These are phyloP conservation scores for Sanderia malayensis DNA, from an alignment of 30 jellyfish, hydroid and myxozoan genomes.

Conservation along the genomic window DNA sequence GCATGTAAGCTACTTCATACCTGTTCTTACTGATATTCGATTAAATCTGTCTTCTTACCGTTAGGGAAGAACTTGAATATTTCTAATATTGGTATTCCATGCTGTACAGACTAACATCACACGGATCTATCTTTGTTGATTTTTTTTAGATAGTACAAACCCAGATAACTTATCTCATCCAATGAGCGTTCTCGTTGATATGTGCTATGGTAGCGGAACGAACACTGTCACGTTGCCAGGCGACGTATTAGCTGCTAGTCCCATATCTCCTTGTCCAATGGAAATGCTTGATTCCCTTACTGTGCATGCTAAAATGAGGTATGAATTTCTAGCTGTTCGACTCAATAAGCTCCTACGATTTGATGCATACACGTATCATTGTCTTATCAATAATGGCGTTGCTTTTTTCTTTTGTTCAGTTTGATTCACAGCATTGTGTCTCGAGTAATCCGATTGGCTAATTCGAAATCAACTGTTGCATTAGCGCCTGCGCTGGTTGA, in stretches of 20 bases:
- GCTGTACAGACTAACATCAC: too few relatives aligned
- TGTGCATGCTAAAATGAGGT: slow-evolving; percentile 99
- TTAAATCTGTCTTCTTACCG: too few relatives aligned
- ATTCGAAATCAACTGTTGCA: slow-evolving; percentile 62
- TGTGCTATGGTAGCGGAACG: slow-evolving; percentile 70
- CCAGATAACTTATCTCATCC: slow-evolving; percentile 80
- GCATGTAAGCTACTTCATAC: slow-evolving; percentile 84
- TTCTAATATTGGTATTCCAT: too few relatives aligned
- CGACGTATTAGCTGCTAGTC: slow-evolving; percentile 81
- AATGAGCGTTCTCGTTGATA: slow-evolving; percentile 70
- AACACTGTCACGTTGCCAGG: slow-evolving; percentile 77
- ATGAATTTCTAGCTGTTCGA: too few relatives aligned
- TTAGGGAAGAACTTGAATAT: too few relatives aligned
- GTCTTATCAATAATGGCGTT: too few relatives aligned
- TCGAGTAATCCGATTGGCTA: slow-evolving; percentile 78
- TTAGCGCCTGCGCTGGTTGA: slow-evolving; percentile 97
- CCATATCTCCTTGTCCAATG: slow-evolving; percentile 84
- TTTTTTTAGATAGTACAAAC: slow-evolving; percentile 81
- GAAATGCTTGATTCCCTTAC: slow-evolving; percentile 93
- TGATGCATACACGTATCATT: too few relatives aligned
- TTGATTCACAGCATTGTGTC: slow-evolving; percentile 86
- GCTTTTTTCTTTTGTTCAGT: slow-evolving; percentile 39
- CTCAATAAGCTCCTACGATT: too few relatives aligned
- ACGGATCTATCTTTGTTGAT: too few relatives aligned
- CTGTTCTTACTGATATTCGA: too few relatives aligned